These are phyloP conservation scores for Anastatus disparis DNA, from an alignment of 1,140 invertebrate species.

Conservation along the genomic window DNA sequence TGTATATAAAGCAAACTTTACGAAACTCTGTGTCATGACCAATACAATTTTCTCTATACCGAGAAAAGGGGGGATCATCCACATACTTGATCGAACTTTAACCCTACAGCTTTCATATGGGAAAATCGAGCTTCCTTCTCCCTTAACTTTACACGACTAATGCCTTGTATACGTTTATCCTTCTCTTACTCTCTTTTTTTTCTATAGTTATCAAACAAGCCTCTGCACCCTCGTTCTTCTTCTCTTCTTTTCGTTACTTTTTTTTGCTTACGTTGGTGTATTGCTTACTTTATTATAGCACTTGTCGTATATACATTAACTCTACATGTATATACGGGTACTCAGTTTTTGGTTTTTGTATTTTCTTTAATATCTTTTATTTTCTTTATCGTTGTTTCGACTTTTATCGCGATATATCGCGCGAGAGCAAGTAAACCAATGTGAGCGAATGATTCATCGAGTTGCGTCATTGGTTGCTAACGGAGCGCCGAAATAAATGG, in stretches of 20 bases:
- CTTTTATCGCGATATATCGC: not conserved
- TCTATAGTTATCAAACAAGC: not conserved
- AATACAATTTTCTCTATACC: conserved; percentile 24
- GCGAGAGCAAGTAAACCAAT: not conserved
- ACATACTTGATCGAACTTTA: too few species aligned
- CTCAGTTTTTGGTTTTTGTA: not conserved
- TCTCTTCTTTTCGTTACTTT: not conserved
- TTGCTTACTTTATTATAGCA: not conserved
- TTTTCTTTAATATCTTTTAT: not conserved
- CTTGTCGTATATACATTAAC: not conserved
- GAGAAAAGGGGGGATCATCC: not conserved
- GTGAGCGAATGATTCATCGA: conserved; percentile 25
- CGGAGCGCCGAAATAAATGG: not conserved
- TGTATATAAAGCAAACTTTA: conserved; percentile 28
- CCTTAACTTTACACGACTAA: not conserved
- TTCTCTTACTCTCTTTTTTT: not conserved
- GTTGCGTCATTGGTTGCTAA: conserved; percentile 22
- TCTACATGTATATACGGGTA: not conserved
- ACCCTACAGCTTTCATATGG: too few species aligned
- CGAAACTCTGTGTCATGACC: conserved; percentile 29
- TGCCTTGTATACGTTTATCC: not conserved
- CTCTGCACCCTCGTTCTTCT: not conserved
- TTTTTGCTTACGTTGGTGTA: not conserved
- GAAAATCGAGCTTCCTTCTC: not conserved
- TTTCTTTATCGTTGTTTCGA: not conserved